A percentile compares a stretch with the other conserved stretches of the same genome.
Evolutionary conservation across 2,113 vertebrate species (phyloP).

Genomic region (Polypterus senegalus): DNA sequence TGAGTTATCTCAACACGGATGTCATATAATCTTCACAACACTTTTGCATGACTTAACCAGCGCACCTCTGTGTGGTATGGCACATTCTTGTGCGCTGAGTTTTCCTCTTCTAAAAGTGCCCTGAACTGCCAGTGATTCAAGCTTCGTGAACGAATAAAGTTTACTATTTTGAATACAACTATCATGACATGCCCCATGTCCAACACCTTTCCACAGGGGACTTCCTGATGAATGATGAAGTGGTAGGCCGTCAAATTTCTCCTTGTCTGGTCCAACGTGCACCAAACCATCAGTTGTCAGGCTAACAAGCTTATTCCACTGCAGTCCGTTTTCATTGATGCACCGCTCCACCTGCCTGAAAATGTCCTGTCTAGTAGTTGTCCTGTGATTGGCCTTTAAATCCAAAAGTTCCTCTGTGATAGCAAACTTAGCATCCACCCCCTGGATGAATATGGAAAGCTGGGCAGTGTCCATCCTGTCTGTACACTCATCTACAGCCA

Average conservation of each 20-base stretch:
- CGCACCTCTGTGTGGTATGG: too few relatives aligned
- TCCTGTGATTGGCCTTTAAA: neutral
- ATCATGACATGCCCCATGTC: neutral
- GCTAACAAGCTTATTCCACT: too few relatives aligned
- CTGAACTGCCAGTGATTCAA: slow-evolving; percentile 1
- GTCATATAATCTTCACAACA: too few relatives aligned
- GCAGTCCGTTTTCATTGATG: neutral
- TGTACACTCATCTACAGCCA: neutral
- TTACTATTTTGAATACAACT: neutral
- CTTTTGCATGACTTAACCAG: too few relatives aligned
- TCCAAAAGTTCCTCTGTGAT: slow-evolving; percentile 1
- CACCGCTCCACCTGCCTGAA: neutral
- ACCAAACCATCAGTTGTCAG: too few relatives aligned
- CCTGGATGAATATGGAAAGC: neutral
- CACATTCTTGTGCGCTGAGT: too few relatives aligned
- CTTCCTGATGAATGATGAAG: slow-evolving; percentile 1
- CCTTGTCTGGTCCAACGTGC: neutral
- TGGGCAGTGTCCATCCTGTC: neutral
- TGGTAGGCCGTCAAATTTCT: neutral
- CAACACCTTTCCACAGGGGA: neutral
- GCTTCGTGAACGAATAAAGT: neutral
- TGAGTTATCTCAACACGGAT: too few relatives aligned
- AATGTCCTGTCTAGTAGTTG: neutral
- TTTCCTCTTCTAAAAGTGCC: neutral
- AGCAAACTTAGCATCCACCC: neutral